Conservation (phyloP, 2,113 vertebrate genomes). For the Sapajus apella region DNA sequence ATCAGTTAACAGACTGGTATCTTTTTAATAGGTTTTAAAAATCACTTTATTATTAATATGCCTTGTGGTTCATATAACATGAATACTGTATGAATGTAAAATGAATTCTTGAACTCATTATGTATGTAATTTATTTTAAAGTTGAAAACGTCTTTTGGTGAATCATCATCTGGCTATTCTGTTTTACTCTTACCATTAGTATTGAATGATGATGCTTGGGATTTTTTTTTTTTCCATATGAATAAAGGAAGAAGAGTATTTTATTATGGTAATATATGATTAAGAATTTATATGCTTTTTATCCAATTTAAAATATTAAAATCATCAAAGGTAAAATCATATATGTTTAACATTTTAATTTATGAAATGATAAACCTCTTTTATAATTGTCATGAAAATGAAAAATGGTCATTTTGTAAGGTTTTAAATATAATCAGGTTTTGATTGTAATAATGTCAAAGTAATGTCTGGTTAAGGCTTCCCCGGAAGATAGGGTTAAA, state of each 20-base stretch:
- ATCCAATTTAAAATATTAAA: conserved; percentile 30
- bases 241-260: conserved; percentile 44
- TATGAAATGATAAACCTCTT: neutral
- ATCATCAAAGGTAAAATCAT: neutral
- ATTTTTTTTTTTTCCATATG: conserved; percentile 16
- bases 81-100: conserved; percentile 49
- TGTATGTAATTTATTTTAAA: conserved; percentile 57
- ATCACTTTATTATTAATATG: conserved; percentile 50
- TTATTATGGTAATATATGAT: conserved; percentile 2
- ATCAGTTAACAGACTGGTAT: neutral
- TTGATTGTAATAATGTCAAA: conserved; percentile 31
- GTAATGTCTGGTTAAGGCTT: neutral
- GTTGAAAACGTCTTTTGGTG: conserved; percentile 17
- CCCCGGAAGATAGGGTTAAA: neutral
- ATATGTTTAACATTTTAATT: conserved; percentile 9
- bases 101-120: conserved; percentile 44
- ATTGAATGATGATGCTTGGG: neutral
- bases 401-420: neutral
- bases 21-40: conserved; percentile 50
- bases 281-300: conserved; percentile 30
- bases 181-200: conserved; percentile 40
- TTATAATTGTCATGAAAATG: neutral
- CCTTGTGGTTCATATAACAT: conserved; percentile 30
- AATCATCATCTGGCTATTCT: conserved; percentile 18
- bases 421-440: conserved; percentile 2